Evolutionary conservation across 2,888 invertebrate species (phyloP), one percentile per base, ranked within the genome.

Genomic region (Mechanitis messenoides): DNA sequence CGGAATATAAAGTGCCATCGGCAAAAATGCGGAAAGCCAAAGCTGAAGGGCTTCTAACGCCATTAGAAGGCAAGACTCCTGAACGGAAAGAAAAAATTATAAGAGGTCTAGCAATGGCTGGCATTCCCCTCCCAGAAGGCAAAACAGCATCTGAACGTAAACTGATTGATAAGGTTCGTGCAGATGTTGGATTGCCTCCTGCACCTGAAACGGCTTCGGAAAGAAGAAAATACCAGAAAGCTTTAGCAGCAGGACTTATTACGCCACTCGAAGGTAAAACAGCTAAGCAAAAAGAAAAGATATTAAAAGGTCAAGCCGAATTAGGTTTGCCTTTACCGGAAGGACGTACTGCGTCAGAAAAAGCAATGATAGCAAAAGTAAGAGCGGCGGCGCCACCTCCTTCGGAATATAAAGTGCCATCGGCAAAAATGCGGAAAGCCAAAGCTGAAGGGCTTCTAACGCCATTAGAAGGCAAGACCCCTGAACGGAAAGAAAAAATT

Each of bases 281-380:
- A 1, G n/a, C 56, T 2, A 28, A 61, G 47, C 50, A 74, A 38
- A 75, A 75, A 55, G 69, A 70, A 63, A 69, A 63, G 2, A 66
- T 73, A 46, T 31, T 68, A 31, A 57, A 55, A 57, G 61, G 55
- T 0, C 62, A 67, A 55, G 68, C 62, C 20, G 31, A 55, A 46
- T 35, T 63, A 35, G 74, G 72, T 0, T 47, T 76, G 7, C 68
- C 72, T 0, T 58, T 77, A 31, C 72, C 77, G 28, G 56, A 72
- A 61, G 73, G 74, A 1, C 57, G 74, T n/a, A 73, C 74, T 5
- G 31, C 68, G 9, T 76, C 76, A 35, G 73, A 74, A 65, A 75
- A 72, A 58, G 69, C 71, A 9, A 56, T 75, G 4, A 69, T 75
- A 12, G 59, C 62, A 12, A 69, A 69, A 64, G 47, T 65, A 2